A percentile compares a stretch with the other conserved stretches of the same genome.
phyloP scores from a whole-genome alignment of 2,888 invertebrate species.

The Pinctada fucata region DNA sequence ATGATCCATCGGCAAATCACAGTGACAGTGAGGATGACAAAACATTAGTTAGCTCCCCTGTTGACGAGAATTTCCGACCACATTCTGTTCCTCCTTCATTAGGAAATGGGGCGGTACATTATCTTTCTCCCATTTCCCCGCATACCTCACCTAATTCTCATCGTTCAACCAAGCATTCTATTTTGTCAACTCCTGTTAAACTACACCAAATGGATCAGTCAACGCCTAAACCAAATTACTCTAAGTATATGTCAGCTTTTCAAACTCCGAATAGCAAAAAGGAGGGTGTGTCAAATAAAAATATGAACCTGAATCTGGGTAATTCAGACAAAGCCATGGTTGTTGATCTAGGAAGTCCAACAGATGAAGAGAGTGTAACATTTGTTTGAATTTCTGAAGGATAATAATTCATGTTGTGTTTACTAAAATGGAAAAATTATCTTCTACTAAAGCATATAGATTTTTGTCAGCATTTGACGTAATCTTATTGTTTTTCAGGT shows the following conservation, averaged over 20 bases:
- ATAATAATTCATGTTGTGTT: no score
- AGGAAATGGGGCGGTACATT: background rate
- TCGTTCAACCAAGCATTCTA: background rate
- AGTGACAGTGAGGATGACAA: slow-evolving; percentile 23
- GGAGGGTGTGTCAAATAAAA: background rate
- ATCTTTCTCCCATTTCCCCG: background rate
- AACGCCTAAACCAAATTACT: slow-evolving; percentile 14
- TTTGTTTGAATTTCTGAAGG: slow-evolving; percentile 31
- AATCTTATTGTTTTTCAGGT: no score
- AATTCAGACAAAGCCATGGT: slow-evolving; percentile 34
- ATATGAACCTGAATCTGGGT: background rate
- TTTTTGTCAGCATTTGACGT: no score
- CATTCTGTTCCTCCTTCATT: slow-evolving; percentile 19
- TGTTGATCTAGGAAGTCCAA: slow-evolving; percentile 33
- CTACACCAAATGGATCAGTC: slow-evolving; percentile 5
- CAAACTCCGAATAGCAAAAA: background rate
- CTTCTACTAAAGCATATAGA: no score
- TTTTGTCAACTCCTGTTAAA: background rate
- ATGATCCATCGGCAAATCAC: slow-evolving; percentile 2
- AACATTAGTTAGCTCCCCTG: slow-evolving; percentile 31
- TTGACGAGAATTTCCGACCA: slow-evolving; percentile 15
- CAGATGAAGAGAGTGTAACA: slow-evolving; percentile 41
- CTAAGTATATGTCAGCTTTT: slow-evolving; percentile 10
- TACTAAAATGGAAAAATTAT: no score
- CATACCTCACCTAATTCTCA: background rate